Conservation (phyloP, 2,113 vertebrate genomes). For the Meleagris gallopavo region DNA sequence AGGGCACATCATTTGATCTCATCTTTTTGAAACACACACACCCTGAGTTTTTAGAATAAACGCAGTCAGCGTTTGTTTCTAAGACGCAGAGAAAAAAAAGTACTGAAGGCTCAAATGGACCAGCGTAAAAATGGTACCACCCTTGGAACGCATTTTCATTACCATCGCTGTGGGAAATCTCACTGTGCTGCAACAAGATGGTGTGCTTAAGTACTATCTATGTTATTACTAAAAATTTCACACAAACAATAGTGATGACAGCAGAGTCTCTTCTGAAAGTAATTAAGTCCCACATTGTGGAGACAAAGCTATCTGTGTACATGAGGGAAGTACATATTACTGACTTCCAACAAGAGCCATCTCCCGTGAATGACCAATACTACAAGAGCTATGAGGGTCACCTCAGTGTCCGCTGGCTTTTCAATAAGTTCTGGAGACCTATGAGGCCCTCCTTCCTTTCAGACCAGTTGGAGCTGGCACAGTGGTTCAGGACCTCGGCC, state of each 20-base stretch:
- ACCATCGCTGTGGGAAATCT: not conserved
- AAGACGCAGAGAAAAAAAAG: not conserved
- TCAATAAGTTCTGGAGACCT: constrained; percentile 95
- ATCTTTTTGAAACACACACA: not conserved
- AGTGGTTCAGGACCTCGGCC: constrained; percentile 97
- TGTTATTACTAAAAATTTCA: not conserved
- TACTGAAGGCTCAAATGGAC: not conserved
- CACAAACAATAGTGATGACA: not conserved
- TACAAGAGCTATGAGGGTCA: constrained; percentile 45
- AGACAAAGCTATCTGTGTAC: not conserved
- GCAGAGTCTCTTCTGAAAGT: not conserved
- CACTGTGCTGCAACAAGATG: not conserved
- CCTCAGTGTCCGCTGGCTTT: constrained; percentile 97
- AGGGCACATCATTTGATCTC: not conserved
- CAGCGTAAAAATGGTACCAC: not conserved
- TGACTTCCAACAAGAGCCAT: not conserved
- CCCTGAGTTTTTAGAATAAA: not conserved
- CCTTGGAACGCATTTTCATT: not conserved
- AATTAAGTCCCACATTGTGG: not conserved
- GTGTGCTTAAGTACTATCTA: not conserved
- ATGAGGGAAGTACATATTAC: not conserved
- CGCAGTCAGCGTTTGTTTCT: not conserved
- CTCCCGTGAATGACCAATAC: not conserved
- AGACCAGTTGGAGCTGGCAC: constrained; percentile 98
- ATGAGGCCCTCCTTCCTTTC: constrained; percentile 97